Base-by-base conservation (phyloP, 2,888 invertebrate genomes). In the Cephus sareptanus region DNA sequence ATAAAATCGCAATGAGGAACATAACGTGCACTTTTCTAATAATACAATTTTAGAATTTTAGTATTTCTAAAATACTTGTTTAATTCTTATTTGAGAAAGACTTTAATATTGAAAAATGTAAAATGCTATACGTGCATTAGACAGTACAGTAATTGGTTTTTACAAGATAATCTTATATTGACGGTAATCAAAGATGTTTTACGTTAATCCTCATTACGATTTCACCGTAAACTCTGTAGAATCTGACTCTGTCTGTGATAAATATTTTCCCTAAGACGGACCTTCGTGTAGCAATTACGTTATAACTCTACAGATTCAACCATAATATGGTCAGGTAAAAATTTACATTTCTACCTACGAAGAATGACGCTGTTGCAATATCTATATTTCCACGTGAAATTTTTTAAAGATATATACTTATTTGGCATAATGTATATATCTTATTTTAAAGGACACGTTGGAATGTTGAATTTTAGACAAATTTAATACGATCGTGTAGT, bases 211-310 rank as follows among this genome's bases (percentile, higher is more conserved):
- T 86, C 85, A 84, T 88, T 84, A 83, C 85, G 81, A 87, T 85
- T 87, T 87, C 83, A 84, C 83, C 78, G 75, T 35, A 30, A 34
- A 74, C 31, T 23, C 34, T 83, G 83, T 40, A 80, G 71, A 83
- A 81, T 85, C 84, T 81, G 79, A 87, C 86, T 87, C 84, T 78
- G 82, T 89, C 89, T 90, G 90, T 90, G 90, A 90, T 90, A 90
- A 88, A 85, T 84, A 84, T 79, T 83, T 81, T 81, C 75, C 83
- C 75, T 75, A 74, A 35, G 37, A 56, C 78, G 75, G 76, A 76
- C 69, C 40, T 76, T 75, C 69, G 68, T 37, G 75, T 69, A 75
- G 30, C 23, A 23, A 9, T 13, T 71, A 34, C 4, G 9, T 15
- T 30, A 71, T 71, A 23, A 9, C 71, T 71, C 33, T 71, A 34